Percentiles rank a stretch among this genome's conserved stretches.
Evolutionary conservation across 2,797 vertebrate species (phyloP).

Genomic region (Intellagama lesueurii): DNA sequence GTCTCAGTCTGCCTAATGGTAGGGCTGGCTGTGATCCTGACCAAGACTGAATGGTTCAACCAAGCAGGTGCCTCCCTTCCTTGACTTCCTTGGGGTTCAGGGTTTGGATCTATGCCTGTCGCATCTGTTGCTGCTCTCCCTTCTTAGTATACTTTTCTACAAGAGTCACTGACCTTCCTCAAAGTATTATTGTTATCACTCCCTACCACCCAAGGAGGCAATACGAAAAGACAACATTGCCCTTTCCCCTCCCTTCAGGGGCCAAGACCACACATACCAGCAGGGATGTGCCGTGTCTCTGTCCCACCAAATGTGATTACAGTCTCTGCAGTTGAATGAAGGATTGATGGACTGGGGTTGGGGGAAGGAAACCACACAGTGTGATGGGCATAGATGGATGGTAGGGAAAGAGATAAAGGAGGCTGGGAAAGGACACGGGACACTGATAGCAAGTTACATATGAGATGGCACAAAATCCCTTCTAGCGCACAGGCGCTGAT

Average conservation of each 20-base stretch:
- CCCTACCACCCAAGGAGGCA: constrained; percentile 28
- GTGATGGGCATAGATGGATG: neutral
- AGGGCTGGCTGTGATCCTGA: neutral
- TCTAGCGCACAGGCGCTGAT: neutral
- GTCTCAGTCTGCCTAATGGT: no score
- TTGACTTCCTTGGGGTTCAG: neutral
- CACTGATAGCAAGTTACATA: neutral
- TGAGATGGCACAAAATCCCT: no score
- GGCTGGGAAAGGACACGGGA: neutral
- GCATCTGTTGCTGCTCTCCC: neutral
- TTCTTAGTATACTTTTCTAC: neutral
- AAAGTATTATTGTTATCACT: neutral
- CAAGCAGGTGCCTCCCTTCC: constrained; percentile 1
- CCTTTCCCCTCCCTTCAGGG: constrained; percentile 42
- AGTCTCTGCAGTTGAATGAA: constrained; percentile 5
- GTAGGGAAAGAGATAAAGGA: neutral
- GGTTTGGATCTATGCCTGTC: neutral
- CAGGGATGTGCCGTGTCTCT: neutral
- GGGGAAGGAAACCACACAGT: neutral
- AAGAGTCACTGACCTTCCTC: neutral
- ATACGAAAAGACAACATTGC: neutral
- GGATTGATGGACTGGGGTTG: neutral
- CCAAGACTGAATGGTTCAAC: neutral
- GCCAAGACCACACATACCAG: constrained; percentile 59
- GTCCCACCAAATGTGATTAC: neutral